phyloP scores from a whole-genome alignment of 37 sponge, comb jelly and placozoan genomes.

The Ephydatia muelleri region DNA sequence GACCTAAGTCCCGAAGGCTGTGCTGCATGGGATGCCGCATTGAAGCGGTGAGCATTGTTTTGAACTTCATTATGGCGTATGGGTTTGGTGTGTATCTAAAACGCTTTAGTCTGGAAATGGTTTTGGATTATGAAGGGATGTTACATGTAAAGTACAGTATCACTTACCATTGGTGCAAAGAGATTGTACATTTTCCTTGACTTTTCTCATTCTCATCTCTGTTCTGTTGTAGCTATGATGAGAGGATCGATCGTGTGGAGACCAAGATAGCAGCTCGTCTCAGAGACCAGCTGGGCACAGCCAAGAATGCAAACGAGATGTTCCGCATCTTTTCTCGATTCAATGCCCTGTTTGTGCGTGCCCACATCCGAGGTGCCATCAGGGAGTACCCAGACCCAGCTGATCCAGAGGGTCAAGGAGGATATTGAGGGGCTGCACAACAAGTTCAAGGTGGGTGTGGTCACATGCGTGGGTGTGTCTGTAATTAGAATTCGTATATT shows the following conservation, averaged over 20 bases:
- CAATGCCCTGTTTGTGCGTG: constrained; percentile 97
- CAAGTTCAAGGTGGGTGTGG: constrained; percentile 89
- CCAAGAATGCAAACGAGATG: constrained; percentile 99
- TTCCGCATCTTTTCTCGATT: constrained; percentile 97
- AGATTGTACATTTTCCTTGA: no score
- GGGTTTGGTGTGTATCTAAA: no score
- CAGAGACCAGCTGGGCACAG: constrained; percentile 98
- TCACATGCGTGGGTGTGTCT: not conserved
- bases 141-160: no score
- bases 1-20: constrained; percentile 90
- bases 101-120: not conserved
- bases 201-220: not conserved
- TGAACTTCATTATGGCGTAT: not conserved
- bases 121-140: no score
- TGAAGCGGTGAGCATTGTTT: constrained; percentile 72
- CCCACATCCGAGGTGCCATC: constrained; percentile 97
- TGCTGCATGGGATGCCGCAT: constrained; percentile 93
- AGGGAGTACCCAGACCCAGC: constrained; percentile 98
- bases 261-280: constrained; percentile 94
- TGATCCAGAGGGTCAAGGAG: constrained; percentile 98
- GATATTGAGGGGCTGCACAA: constrained; percentile 96
- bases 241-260: constrained; percentile 96
- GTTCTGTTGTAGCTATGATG: constrained; percentile 78
- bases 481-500: no score
- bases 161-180: no score